Base-by-base conservation (phyloP, 2,888 invertebrate genomes). In the Brassicogethes aeneus region DNA sequence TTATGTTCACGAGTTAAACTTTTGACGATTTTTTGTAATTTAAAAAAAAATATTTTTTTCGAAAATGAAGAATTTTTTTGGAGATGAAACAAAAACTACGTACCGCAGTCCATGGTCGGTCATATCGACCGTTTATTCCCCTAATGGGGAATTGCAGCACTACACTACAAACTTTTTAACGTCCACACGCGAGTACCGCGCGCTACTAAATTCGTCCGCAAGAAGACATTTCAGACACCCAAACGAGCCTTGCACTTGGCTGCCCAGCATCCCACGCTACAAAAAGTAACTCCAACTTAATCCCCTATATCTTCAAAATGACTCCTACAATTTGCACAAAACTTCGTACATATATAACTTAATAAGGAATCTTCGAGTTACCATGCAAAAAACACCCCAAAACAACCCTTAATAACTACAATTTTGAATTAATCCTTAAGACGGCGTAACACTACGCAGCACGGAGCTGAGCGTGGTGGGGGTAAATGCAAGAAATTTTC, bases 161-260 rank as follows among this genome's bases (percentile, higher is more conserved):
- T 60, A 58, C 57, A 60, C 60, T n/a, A 59, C 54, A 52, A 42
- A 45, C 57, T 56, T 56, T 60, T 61, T 61, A 57, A 58, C 55
- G 53, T 55, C 60, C 62, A 62, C 64, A 64, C 66, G 66, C 67
- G 65, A 51, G 61, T 58, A 10, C 58, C 60, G 64, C 64, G 66
- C 66, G 66, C 59, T 63, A 69, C 69, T 69, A 64, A 67, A 61
- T 60, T 59, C 63, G 59, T 55, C 55, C 52, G 37, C 48, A 47
- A 55, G 50, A 50, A 53, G 48, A 61, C 61, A 57, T 60, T 58
- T 58, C 60, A 59, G 57, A 55, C 59, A 60, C 57, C 53, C 62
- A 54, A 55, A 54, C 48, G 54, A 48, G 54, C 53, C 53, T 58
- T 60, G 58, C 59, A 54, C 52, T 55, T 57, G 52, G 48, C 50